A percentile compares a stretch with the other conserved stretches of the same genome.
Conservation (phyloP, 1,140 invertebrate species). For the Macrostomum lignano region DNA sequence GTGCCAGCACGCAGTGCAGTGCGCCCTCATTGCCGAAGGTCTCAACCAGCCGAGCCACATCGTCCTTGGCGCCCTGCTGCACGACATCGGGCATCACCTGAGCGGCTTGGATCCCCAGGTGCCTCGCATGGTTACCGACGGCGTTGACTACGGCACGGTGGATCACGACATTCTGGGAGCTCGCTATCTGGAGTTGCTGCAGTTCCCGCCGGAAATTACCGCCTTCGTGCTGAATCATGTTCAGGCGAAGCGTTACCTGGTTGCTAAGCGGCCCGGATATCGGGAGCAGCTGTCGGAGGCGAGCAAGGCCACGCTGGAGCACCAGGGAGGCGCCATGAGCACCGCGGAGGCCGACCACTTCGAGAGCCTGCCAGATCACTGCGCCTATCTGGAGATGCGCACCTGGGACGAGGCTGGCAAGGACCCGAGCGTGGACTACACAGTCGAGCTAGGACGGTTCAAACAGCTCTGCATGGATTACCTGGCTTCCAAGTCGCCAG, state of each 20-base stretch:
- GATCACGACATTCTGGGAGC: conserved; percentile 11
- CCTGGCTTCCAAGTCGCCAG: no score
- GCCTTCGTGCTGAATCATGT: conserved; percentile 11
- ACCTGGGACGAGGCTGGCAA: conserved; percentile 11
- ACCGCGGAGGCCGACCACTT: conserved; percentile 9
- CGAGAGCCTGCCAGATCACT: conserved; percentile 9
- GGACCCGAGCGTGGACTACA: conserved; percentile 7
- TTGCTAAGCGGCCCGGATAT: conserved; percentile 10
- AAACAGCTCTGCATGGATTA: no score
- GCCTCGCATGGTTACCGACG: conserved; percentile 11
- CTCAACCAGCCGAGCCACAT: conserved; percentile 9
- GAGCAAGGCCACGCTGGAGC: conserved; percentile 11
- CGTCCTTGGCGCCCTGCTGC: conserved; percentile 11
- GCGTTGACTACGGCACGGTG: conserved; percentile 9
- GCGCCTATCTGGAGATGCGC: conserved; percentile 10
- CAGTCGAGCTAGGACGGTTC: no score
- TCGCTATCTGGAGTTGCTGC: conserved; percentile 8
- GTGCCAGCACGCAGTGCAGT: conserved; percentile 9
- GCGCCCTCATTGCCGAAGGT: conserved; percentile 9
- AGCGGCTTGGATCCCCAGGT: no score
- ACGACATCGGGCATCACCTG: conserved; percentile 11
- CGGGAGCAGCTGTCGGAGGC: conserved; percentile 10
- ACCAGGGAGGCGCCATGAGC: conserved; percentile 12
- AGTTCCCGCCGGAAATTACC: conserved; percentile 9
- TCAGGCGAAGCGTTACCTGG: conserved; percentile 12